Evolutionary conservation across 2,113 vertebrate genomes (phyloP).

Genomic region (Gymnorhina tibicen): DNA sequence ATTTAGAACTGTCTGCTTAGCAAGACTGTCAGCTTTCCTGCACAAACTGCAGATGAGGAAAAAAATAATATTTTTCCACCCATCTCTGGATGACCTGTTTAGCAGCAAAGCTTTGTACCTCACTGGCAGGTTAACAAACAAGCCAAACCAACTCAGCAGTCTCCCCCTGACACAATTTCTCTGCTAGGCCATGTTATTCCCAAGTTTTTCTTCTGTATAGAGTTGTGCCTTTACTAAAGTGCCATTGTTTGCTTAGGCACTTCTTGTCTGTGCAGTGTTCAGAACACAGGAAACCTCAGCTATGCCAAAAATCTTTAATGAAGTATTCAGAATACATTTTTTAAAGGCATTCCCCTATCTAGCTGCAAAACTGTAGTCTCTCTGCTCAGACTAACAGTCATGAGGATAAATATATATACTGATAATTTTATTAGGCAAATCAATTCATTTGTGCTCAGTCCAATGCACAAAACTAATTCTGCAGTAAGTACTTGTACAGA

Average conservation of each 20-base stretch:
- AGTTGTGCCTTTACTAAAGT: neutral
- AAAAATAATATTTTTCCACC: neutral
- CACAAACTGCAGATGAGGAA: neutral
- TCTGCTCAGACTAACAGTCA: neutral
- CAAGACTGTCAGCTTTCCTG: neutral
- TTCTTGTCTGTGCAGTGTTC: neutral
- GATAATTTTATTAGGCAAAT: neutral
- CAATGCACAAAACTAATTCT: neutral
- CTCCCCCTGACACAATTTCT: neutral
- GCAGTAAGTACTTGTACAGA: neutral
- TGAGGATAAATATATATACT: neutral
- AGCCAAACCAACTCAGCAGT: neutral
- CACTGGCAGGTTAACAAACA: neutral
- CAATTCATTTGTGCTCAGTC: neutral
- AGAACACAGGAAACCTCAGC: conserved; percentile 16
- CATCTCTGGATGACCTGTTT: neutral
- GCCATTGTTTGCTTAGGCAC: neutral
- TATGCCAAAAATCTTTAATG: neutral
- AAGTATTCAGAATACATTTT: neutral
- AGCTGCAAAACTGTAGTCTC: neutral
- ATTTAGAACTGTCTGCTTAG: neutral
- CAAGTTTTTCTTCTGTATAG: neutral
- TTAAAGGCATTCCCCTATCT: neutral
- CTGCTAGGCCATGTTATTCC: neutral
- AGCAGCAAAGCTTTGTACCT: neutral